Conservation (phyloP, 1,140 invertebrate species). For the Atta colombica region DNA sequence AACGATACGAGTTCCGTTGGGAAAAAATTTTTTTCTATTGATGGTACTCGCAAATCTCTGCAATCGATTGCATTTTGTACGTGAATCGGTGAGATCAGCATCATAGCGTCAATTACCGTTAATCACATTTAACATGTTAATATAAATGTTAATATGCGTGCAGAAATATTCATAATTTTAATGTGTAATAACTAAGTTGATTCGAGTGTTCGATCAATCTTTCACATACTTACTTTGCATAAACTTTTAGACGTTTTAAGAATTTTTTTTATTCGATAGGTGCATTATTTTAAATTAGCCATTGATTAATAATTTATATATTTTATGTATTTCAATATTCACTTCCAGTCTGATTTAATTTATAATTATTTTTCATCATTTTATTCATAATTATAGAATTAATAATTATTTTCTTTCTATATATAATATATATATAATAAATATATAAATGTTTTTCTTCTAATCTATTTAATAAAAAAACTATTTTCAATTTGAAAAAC, state of each 20-base stretch:
- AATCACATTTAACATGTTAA: slow-evolving; percentile 34
- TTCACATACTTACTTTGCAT: not conserved
- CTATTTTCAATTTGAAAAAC: not conserved
- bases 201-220: not conserved
- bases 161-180: slow-evolving; percentile 43
- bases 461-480: not conserved
- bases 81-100: slow-evolving; percentile 4
- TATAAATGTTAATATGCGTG: slow-evolving; percentile 17
- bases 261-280: not conserved
- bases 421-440: no score
- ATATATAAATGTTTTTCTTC: not conserved
- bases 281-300: not conserved
- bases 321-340: slow-evolving; percentile 16
- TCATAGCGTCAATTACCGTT: not conserved
- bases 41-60: not conserved
- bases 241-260: not conserved
- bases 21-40: not conserved
- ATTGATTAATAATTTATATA: not conserved
- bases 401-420: not conserved
- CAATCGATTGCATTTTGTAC: slow-evolving; percentile 2
- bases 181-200: slow-evolving; percentile 36
- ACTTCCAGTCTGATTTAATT: not conserved
- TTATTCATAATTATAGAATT: not conserved
- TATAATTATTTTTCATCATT: not conserved
- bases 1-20: not conserved